A percentile compares a stretch with the other conserved stretches of the same genome.
Evolutionary conservation across 1,140 invertebrate genomes (phyloP).

Genomic region (Drosophila repletoides): DNA sequence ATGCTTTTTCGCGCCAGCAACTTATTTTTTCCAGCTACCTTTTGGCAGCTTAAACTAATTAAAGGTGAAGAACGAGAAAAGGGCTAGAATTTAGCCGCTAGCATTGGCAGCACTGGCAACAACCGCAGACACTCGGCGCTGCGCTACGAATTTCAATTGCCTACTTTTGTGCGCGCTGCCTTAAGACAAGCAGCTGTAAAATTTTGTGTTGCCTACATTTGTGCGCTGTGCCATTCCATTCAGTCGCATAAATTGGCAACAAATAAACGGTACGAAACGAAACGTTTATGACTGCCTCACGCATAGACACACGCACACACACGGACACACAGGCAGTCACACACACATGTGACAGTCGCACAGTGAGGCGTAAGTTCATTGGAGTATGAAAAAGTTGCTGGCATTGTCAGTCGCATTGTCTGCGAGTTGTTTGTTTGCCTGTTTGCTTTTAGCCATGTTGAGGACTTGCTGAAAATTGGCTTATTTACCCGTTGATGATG

Average conservation of each 20-base stretch:
- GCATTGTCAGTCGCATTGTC: constrained; percentile 60
- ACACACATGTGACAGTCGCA: not conserved
- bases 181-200: not conserved
- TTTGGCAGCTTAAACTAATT: no score
- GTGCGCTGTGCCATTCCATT: no score
- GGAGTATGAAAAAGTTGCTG: constrained; percentile 51
- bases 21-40: no score
- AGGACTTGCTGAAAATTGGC: constrained; percentile 24
- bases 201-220: constrained; percentile 44
- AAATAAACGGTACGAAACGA: no score
- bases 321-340: not conserved
- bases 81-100: no score
- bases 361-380: constrained; percentile 57
- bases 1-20: no score
- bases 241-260: constrained; percentile 12
- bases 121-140: no score
- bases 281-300: constrained; percentile 33
- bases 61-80: no score
- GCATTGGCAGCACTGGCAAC: no score
- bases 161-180: constrained; percentile 36
- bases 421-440: constrained; percentile 8
- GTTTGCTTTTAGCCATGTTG: no score
- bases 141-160: constrained; percentile 18
- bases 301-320: constrained; percentile 11
- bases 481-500: constrained; percentile 3